Conservation (phyloP, 2,888 invertebrate species). For the Eupithecia tripunctaria region DNA sequence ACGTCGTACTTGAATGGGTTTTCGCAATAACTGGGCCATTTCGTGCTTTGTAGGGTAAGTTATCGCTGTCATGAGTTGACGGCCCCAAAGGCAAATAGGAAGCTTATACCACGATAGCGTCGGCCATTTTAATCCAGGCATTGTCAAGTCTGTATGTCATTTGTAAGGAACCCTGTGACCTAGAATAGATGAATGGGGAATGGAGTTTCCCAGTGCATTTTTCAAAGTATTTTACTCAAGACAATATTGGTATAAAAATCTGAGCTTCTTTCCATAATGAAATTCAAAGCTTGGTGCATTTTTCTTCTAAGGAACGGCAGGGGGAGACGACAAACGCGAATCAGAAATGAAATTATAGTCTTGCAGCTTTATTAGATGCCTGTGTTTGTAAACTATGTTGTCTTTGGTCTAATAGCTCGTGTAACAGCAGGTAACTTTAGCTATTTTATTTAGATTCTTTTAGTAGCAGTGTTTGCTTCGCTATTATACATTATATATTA, state of each 20-base stretch:
- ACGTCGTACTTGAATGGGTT: slow-evolving; percentile 19
- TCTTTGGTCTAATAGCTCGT: background rate
- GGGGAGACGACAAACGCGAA: slow-evolving; percentile 20
- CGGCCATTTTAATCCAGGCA: slow-evolving; percentile 33
- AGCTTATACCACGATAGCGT: slow-evolving; percentile 27
- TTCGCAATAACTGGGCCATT: slow-evolving; percentile 25
- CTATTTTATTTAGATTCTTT: background rate
- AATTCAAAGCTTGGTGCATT: slow-evolving; percentile 29
- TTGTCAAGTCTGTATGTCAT: slow-evolving; percentile 38
- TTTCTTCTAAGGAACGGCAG: slow-evolving; percentile 24
- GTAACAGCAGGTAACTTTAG: background rate
- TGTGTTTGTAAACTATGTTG: slow-evolving; percentile 4
- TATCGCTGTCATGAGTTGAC: slow-evolving; percentile 28
- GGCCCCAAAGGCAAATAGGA: slow-evolving; percentile 30
- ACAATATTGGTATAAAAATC: slow-evolving; percentile 37
- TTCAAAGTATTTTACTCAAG: slow-evolving; percentile 30
- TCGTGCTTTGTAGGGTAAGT: slow-evolving; percentile 22
- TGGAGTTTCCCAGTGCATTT: slow-evolving; percentile 32
- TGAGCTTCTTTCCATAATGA: slow-evolving; percentile 35
- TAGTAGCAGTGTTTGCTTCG: background rate
- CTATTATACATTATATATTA: too few species aligned
- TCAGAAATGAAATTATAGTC: slow-evolving; percentile 26
- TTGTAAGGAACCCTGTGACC: slow-evolving; percentile 30
- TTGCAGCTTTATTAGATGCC: background rate
- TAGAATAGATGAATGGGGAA: slow-evolving; percentile 32